Conservation (phyloP, 2,888 invertebrate species). For the Baronia brevicornis region DNA sequence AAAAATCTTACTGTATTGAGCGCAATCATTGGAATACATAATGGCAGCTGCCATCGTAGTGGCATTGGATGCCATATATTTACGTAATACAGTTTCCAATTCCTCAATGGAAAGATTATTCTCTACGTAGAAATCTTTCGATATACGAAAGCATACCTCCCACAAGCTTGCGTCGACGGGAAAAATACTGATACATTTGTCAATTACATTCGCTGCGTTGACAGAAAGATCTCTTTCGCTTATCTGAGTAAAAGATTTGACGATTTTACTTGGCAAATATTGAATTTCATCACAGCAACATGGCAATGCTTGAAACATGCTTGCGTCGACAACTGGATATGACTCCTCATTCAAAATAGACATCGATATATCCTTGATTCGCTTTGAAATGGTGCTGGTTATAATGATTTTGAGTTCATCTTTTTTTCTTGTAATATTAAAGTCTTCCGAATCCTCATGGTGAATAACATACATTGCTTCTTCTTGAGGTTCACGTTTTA, state of each 20-base stretch:
- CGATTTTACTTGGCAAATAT: constrained; percentile 30
- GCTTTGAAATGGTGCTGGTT: constrained; percentile 49
- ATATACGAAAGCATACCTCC: constrained; percentile 56
- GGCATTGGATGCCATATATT: constrained; percentile 69
- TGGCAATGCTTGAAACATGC: constrained; percentile 39
- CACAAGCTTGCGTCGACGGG: constrained; percentile 53
- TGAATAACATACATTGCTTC: constrained; percentile 45
- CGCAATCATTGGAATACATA: constrained; percentile 63
- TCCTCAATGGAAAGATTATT: constrained; percentile 57
- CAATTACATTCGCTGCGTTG: constrained; percentile 50
- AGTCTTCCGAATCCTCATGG: constrained; percentile 25
- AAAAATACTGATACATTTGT: constrained; percentile 56
- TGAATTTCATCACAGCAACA: constrained; percentile 57
- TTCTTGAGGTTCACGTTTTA: constrained; percentile 31
- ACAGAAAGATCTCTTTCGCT: constrained; percentile 35
- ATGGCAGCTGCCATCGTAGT: constrained; percentile 64
- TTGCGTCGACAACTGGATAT: constrained; percentile 41
- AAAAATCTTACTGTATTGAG: constrained; percentile 59
- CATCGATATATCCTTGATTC: constrained; percentile 58
- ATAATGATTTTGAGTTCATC: constrained; percentile 48
- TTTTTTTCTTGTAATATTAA: constrained; percentile 27
- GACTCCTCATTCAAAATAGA: constrained; percentile 53
- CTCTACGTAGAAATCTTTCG: constrained; percentile 56
- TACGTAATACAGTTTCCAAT: constrained; percentile 72
- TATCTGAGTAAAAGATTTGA: constrained; percentile 21